Base-by-base conservation (phyloP, 2,888 invertebrate genomes). In the Notocelia uddmanniana region DNA sequence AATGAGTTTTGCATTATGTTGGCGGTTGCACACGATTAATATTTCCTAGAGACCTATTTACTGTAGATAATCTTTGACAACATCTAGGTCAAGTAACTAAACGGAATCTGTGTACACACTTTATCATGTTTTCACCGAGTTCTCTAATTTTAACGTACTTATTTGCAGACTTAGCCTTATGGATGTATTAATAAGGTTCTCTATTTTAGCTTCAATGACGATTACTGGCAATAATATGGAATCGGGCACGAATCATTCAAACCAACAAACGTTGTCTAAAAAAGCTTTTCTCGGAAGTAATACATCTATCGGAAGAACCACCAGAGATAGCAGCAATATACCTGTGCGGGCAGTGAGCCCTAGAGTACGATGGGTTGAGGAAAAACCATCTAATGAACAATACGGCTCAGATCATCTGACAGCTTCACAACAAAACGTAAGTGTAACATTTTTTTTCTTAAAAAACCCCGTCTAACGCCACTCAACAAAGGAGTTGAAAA, bases 141-240 rank as follows among this genome's bases (percentile, higher is more conserved):
- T 73, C 66, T 73, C 74, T 69, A 69, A 70, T 26, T 23, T 11
- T 52, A 58, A 52, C 26, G 48, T 64, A 54, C 63, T 64, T 55
- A 48, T 59, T 66, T 66, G 57, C 34, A 34, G 34, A 58, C 45
- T 34, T 71, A 55, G 52, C 64, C 64, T 54, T 64, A 64, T 64
- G 64, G 64, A 64, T 54, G 21, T 64, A 54, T 23, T 55, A 62
- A 57, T 67, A 23, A 50, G 34, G 37, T 70, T 48, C 71, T 75
- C 78, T 71, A 78, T 95, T 95, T 55, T 94, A 96, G 96, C 96
- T 84, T 96, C 96, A 79, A 96, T 96, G 89, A 96, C 96, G 80
- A 95, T 96, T 85, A 94, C 95, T 84, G 95, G 95, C 87, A 94
- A 94, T 85, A 95, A 95, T 77, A 91, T 94, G 82, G 95, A 95